These are phyloP conservation scores for Pediacus dermestoides DNA, from an alignment of 2,888 invertebrate species.

Conservation along the genomic window DNA sequence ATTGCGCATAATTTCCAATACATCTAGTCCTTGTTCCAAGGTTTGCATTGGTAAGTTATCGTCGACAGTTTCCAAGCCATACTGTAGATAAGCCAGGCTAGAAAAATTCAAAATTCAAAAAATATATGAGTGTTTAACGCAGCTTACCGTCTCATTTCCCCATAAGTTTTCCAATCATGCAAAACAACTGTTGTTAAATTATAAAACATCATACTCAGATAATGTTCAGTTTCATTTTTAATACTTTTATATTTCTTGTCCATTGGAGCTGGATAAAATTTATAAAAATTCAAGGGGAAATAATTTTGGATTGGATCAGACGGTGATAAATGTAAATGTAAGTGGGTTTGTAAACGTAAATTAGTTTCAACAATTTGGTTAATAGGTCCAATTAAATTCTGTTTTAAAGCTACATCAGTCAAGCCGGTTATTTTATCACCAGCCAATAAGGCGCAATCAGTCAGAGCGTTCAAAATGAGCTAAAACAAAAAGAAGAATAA, in stretches of 20 bases:
- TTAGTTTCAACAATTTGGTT: constrained; percentile 90
- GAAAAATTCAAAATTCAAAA: constrained; percentile 22
- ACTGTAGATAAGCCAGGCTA: constrained; percentile 78
- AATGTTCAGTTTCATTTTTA: constrained; percentile 69
- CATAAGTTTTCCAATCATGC: constrained; percentile 97
- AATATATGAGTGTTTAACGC: constrained; percentile 1
- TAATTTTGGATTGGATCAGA: constrained; percentile 45
- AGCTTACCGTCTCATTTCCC: constrained; percentile 80
- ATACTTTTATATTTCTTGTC: constrained; percentile 44
- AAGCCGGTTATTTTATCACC: constrained; percentile 44
- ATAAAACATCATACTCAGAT: constrained; percentile 92
- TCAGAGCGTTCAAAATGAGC: constrained; percentile 43
- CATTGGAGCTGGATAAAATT: constrained; percentile 41
- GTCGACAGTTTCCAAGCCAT: constrained; percentile 77
- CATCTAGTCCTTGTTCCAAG: constrained; percentile 94
- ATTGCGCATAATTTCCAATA: constrained; percentile 95
- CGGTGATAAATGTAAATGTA: constrained; percentile 76
- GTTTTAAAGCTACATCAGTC: constrained; percentile 52
- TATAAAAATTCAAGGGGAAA: constrained; percentile 40
- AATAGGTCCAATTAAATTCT: constrained; percentile 64
- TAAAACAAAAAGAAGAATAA: constrained; percentile 35
- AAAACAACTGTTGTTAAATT: constrained; percentile 95
- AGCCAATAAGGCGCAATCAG: constrained; percentile 37
- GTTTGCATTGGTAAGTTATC: constrained; percentile 95
- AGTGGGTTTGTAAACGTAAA: constrained; percentile 86